Evolutionary conservation across 2,888 invertebrate genomes (phyloP).

Genomic region (Carpatolechia fugitivella): DNA sequence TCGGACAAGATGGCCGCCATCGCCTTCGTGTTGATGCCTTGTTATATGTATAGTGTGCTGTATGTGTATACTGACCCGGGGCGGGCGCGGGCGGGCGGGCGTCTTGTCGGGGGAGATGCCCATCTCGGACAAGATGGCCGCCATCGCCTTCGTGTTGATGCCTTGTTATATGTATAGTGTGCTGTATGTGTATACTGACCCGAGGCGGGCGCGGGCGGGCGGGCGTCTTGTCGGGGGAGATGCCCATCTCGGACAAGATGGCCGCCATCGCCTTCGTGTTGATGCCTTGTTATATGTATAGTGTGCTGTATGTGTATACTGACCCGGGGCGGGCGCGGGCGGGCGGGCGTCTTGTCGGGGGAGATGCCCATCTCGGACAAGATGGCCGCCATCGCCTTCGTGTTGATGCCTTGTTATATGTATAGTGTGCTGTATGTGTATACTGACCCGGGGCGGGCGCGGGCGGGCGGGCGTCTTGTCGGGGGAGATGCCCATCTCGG

Average conservation of each 20-base stretch:
- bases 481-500: too few species aligned
- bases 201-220: conserved; percentile 80
- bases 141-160: conserved; percentile 98
- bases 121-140: conserved; percentile 93
- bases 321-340: conserved; percentile 82
- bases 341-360: conserved; percentile 85
- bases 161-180: conserved; percentile 64
- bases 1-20: conserved; percentile 96
- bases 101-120: conserved; percentile 94
- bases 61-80: conserved; percentile 66
- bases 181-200: conserved; percentile 43
- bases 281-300: conserved; percentile 18
- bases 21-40: conserved; percentile 95
- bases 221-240: conserved; percentile 91
- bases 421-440: too few species aligned
- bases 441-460: too few species aligned
- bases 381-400: conserved; percentile 96
- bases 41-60: too few species aligned
- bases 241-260: conserved; percentile 93
- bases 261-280: conserved; percentile 98
- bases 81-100: conserved; percentile 79
- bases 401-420: conserved; percentile 76
- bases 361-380: conserved; percentile 95
- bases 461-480: too few species aligned
- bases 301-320: too few species aligned